Base-by-base conservation (phyloP, 64 coral and sea anemone genomes). In the Montipora sp. region DNA sequence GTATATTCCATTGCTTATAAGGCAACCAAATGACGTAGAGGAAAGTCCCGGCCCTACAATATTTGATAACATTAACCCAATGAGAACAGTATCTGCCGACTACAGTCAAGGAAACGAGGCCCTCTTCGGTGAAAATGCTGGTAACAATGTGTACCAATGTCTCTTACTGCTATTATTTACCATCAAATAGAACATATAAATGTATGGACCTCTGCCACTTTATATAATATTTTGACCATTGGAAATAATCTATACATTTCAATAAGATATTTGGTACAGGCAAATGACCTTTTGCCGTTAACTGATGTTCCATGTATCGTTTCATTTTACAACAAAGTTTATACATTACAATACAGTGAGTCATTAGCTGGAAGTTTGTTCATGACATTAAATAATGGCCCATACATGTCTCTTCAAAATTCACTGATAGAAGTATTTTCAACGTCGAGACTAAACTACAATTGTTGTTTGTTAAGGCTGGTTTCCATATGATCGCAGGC, bases 311-410 rank as follows among this genome's bases (percentile, higher is more conserved):
- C 8, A 46, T 46, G 8, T 13, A 15, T 48, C 48, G 75, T 77
- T 77, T 77, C 75, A 77, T 6, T 77, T 46, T 77, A 47, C 43
- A 47, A 77, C 75, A 77, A 77, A 77, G 75, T 77, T 1, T 12
- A 49, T 47, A 77, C 75, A 77, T 48, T 77, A 48, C 75, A 77
- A 77, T 77, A 77, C 45, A 77, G 75, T 77, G 36, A 77, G 36
- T 77, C 75, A 77, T 77, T 77, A 77, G 48, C 75, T 47, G 75
- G 8, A 77, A 77, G 44, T 77, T 16, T 77, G 75, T 77, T 77
- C 43, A 77, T 77, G 75, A 48, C 75, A 47, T 77, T 45, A 47
- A 77, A 77, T 47, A 77, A 77, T 77, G 75, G 75, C 75, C 36
- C 44, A 77, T 48, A 47, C 43, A 77, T 77, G 36, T 7, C 51